Evolutionary conservation across 2,888 invertebrate species (phyloP), one percentile per base, ranked within the genome.

Genomic region (Baccha elongata): DNA sequence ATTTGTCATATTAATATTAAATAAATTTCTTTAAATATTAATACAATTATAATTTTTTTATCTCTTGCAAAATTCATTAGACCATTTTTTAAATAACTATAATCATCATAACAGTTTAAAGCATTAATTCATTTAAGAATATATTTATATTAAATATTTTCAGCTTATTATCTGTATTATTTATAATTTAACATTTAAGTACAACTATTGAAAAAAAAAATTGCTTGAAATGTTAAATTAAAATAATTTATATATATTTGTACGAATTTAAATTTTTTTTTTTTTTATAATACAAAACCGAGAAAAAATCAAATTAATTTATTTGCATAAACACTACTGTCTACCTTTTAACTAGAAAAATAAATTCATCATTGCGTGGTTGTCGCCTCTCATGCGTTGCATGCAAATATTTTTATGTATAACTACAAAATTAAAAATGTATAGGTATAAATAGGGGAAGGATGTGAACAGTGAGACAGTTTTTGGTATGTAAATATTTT

Each of bases 361-460:
- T 19, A 52, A 37, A 52, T 53, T 53, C 8, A 53, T 35, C 53
- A 53, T 35, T 53, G n/a, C 32, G 52, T 17, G 11, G 29, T 53
- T 53, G n/a, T 19, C 8, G 26, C 7, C 48, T 8, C 10, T 35
- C 53, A n/a, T n/a, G n/a, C n/a, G 23, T 17, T 26, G 17, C 15
- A 35, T 35, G 21, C 35, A 53, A 53, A 37, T 53, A 53, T 52
- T 53, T 53, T 19, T n/a, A n/a, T n/a, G n/a, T n/a, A n/a, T n/a
- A n/a, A n/a, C n/a, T n/a, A n/a, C n/a, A n/a, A n/a, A n/a, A n/a
- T n/a, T n/a, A n/a, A n/a, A n/a, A n/a, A n/a, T n/a, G n/a, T n/a
- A n/a, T n/a, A n/a, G n/a, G n/a, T n/a, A n/a, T n/a, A n/a, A n/a
- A n/a, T n/a, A n/a, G n/a, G n/a, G n/a, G n/a, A n/a, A n/a, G n/a